Base-by-base conservation (phyloP, 2,888 invertebrate genomes). In the Eretmocerus hayati region DNA sequence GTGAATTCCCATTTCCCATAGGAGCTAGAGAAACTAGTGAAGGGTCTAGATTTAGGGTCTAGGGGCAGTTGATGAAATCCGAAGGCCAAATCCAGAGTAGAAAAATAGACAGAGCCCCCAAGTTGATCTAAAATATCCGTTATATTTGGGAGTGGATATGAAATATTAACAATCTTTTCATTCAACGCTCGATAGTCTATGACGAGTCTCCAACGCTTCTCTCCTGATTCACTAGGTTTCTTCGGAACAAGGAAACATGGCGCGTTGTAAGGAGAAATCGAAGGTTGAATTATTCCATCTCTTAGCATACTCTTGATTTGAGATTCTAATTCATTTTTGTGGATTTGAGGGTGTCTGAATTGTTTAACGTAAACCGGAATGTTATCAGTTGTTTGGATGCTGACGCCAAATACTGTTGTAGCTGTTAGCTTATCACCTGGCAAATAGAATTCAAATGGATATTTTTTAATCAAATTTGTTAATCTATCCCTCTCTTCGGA, bases 181-280 rank as follows among this genome's bases (percentile, higher is more conserved):
- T 68, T 69, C 5, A 67, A 36, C 15, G 45, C 50, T 2, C 63
- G 47, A 42, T 56, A 67, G 38, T 65, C 65, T 4, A 60, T 58
- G 32, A 57, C 51, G 8, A 65, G 52, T 33, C 63, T 26, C 30
- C 45, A 40, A 8, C 18, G 9, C 1, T 19, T 19, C 1, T 16
- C 18, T 11, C 30, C 40, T 16, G 19, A 19, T 11, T 20, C 30
- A 26, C 18, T 11, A 3, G 26, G 5, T 4, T 18, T 26, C 54
- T 70, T 72, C 16, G 56, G 56, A 2, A 67, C 66, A 1, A 72
- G 38, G 3, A 69, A 64, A 4, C 69, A 56, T 0, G 67, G 69
- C 2, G 62, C 56, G 5, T 61, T 55, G 63, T 64, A 72, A 1
- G 69, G 66, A 19, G 60, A 61, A 3, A 46, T 52, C 2, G 63